Evolutionary conservation across 2,113 vertebrate species (phyloP), one percentile per base, ranked within the genome.

Genomic region (Ptyas mucosa): DNA sequence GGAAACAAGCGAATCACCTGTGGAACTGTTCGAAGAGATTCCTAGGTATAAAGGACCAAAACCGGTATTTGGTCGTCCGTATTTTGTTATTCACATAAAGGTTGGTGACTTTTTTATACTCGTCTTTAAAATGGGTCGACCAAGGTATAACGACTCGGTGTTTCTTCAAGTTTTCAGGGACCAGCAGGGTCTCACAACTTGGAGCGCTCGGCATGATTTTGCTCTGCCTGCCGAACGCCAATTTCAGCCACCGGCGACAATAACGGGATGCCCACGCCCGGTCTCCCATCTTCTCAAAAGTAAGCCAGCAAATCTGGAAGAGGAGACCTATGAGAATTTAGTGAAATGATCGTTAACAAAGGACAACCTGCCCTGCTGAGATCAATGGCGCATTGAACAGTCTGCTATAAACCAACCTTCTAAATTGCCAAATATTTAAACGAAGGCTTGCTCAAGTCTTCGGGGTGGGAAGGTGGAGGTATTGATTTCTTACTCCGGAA

Each of bases 11-110:
- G 7, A 20, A 39, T 21, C 8, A 99, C 99, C 99, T 99, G 98
- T 99, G 99, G 97, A 99, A 99, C 85, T 99, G 99, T 96, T 99
- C 98, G 96, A 99, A 99, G 61, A 99, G 97, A 97, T 99, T 99
- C 96, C 98, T 98, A 85, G 99, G 99, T 96, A 99, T 98, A 96
- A 99, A 99, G 87, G 97, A 99, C 96, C 98, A 92, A 58, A 98
- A 90, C 0, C 97, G 99, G 96, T 99, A 99, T 91, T 99, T 99
- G 7, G 99, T 99, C 5, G 99, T 99, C n/a, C 97, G 97, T 97
- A 99, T 99, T 92, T 94, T 96, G 89, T 99, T 99, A 94, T 98
- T 97, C 97, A 97, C 96, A 91, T 98, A 99, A 43, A 96, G 96
- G 92, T 98, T 98, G 86, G 97, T 97, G 52, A 98, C 75, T 52